Percentiles rank a stretch among this genome's conserved stretches.
These are phyloP conservation scores for Tenualosa ilisha DNA, from an alignment of 2,797 vertebrate genomes.

Conservation along the genomic window DNA sequence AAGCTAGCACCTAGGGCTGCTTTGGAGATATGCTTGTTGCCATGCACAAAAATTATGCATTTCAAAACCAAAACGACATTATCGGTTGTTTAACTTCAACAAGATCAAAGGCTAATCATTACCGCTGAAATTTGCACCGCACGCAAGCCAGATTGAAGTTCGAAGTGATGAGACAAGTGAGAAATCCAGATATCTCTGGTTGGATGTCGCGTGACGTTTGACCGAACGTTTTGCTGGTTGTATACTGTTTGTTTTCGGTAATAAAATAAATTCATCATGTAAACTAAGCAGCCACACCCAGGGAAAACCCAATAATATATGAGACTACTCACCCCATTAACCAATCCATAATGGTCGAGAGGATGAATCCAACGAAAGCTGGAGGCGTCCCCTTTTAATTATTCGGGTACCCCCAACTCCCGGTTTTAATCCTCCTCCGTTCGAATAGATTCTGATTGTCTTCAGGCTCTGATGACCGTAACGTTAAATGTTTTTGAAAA, in stretches of 20 bases:
- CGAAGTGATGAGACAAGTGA: slow-evolving; percentile 24
- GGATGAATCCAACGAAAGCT: slow-evolving; percentile 48
- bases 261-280: not conserved
- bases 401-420: slow-evolving; percentile 37
- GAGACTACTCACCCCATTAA: slow-evolving; percentile 77
- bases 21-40: slow-evolving; percentile 8
- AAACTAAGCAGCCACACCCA: slow-evolving; percentile 1
- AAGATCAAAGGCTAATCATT: not conserved
- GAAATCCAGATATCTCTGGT: slow-evolving; percentile 17
- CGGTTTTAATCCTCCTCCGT: slow-evolving; percentile 32
- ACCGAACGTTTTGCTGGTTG: not conserved
- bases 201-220: not conserved
- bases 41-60: slow-evolving; percentile 4
- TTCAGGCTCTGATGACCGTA: not conserved
- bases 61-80: not conserved
- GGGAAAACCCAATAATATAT: slow-evolving; percentile 21
- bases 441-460: slow-evolving; percentile 14
- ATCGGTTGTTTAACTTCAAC: not conserved
- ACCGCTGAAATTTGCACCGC: not conserved
- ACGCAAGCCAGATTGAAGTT: slow-evolving; percentile 6
- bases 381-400: slow-evolving; percentile 45
- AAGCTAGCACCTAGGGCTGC: not conserved
- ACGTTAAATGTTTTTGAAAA: not conserved
- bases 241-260: not conserved
- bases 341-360: slow-evolving; percentile 77